Evolutionary conservation across 2,888 invertebrate genomes (phyloP).

Genomic region (Drosophila cracens): DNA sequence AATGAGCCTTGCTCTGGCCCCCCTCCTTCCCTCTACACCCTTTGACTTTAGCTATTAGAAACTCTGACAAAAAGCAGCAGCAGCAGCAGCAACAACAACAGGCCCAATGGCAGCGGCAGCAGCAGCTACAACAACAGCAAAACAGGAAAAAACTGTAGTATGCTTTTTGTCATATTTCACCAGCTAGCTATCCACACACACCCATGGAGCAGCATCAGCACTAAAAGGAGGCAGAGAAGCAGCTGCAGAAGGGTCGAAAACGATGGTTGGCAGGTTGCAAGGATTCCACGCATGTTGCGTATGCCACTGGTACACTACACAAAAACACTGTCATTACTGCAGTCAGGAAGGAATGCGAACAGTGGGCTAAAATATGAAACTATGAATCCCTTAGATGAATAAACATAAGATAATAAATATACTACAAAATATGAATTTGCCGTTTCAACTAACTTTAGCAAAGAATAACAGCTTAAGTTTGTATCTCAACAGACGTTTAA

Average conservation of each 20-base stretch:
- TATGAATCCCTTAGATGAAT: background rate
- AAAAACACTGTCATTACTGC: constrained; percentile 79
- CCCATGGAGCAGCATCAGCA: constrained; percentile 43
- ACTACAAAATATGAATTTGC: background rate
- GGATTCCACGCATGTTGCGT: constrained; percentile 78
- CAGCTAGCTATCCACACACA: constrained; percentile 30
- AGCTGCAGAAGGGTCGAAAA: constrained; percentile 14
- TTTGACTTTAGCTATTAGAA: constrained; percentile 78
- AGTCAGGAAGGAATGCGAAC: constrained; percentile 37
- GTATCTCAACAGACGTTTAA: background rate
- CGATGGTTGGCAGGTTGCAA: constrained; percentile 12
- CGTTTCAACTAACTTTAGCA: background rate
- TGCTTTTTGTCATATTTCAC: constrained; percentile 81
- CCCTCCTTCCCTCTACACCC: constrained; percentile 36
- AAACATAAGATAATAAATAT: background rate
- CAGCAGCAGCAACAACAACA: constrained; percentile 29
- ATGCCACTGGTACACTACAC: constrained; percentile 66
- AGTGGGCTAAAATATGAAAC: constrained; percentile 19
- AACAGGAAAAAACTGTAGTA: constrained; percentile 63
- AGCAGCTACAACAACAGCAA: constrained; percentile 24
- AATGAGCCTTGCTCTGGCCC: constrained; percentile 33
- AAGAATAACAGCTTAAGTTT: background rate
- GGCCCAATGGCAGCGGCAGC: constrained; percentile 49
- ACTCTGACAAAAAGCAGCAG: constrained; percentile 67
- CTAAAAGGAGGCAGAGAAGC: constrained; percentile 27